Conservation (phyloP, 2,888 invertebrate genomes). For the Drosophila nr. perissopoda region DNA sequence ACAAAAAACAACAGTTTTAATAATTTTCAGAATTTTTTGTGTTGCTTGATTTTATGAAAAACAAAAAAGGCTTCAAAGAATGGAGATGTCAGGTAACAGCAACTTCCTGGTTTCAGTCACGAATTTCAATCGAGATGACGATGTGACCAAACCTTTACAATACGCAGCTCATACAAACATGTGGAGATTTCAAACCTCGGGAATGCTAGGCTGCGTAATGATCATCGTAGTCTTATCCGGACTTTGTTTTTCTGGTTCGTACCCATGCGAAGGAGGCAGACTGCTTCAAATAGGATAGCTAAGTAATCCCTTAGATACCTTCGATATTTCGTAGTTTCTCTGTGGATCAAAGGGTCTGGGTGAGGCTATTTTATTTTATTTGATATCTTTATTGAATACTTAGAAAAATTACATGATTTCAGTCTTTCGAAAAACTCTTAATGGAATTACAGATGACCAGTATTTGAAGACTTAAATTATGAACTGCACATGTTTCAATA, state of each 20-base stretch:
- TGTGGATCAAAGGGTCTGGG: not conserved
- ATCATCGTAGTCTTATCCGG: not conserved
- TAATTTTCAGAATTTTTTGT: not conserved
- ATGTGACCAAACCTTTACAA: not conserved
- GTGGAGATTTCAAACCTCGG: not conserved
- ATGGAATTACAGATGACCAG: constrained; percentile 18
- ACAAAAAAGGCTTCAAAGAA: not conserved
- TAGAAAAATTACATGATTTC: constrained; percentile 34
- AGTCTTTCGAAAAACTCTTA: constrained; percentile 46
- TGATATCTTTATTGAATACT: constrained; percentile 7
- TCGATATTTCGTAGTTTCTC: not conserved
- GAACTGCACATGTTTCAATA: not conserved
- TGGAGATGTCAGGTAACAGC: not conserved
- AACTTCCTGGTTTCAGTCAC: not conserved
- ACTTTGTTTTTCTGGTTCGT: not conserved
- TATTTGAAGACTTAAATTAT: constrained; percentile 8
- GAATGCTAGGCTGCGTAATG: not conserved
- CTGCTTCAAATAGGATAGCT: not conserved
- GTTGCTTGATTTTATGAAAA: not conserved
- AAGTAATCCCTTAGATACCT: not conserved
- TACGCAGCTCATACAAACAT: no score
- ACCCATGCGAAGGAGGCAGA: not conserved
- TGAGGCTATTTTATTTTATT: not conserved
- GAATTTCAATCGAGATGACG: not conserved
- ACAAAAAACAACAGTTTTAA: not conserved